Percentiles rank a stretch among this genome's conserved stretches.
These are phyloP conservation scores for Machimus rusticus DNA, from an alignment of 2,888 invertebrate species.

Conservation along the genomic window DNA sequence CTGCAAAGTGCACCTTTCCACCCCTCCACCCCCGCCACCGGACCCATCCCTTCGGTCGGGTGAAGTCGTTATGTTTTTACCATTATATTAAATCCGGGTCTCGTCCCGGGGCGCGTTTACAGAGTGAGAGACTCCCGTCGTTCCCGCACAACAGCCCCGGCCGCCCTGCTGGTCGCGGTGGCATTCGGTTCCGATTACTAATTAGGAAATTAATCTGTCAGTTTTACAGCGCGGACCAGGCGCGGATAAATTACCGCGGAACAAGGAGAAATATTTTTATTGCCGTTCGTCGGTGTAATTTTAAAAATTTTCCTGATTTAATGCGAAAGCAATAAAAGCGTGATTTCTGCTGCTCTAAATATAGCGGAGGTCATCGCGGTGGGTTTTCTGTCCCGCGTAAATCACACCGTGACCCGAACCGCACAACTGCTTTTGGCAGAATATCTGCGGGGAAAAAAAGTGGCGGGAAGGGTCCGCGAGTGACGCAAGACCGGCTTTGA, in stretches of 20 bases:
- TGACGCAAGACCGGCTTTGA: slow-evolving; percentile 7
- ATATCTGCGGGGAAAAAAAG: background rate
- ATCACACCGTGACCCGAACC: background rate
- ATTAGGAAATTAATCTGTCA: slow-evolving; percentile 52
- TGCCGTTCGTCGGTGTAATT: slow-evolving; percentile 35
- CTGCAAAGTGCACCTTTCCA: slow-evolving; percentile 31
- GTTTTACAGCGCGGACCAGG: slow-evolving; percentile 47
- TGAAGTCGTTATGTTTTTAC: slow-evolving; percentile 29
- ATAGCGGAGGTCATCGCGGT: background rate
- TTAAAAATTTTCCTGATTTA: slow-evolving; percentile 34
- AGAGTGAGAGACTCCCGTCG: background rate
- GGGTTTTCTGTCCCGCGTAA: background rate
- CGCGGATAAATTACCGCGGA: slow-evolving; percentile 45
- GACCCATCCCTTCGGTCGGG: background rate
- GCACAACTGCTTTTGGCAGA: background rate
- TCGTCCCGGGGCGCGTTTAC: background rate
- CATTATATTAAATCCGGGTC: slow-evolving; percentile 30
- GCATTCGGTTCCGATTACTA: slow-evolving; percentile 48
- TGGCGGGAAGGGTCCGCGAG: background rate
- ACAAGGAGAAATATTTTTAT: slow-evolving; percentile 45
- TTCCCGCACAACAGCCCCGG: background rate
- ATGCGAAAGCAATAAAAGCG: slow-evolving; percentile 29
- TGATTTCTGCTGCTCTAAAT: slow-evolving; percentile 21
- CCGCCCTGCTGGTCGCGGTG: slow-evolving; percentile 14
- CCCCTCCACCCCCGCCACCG: background rate